Evolutionary conservation across 2,113 vertebrate genomes (phyloP).

Genomic region (Python bivittatus): DNA sequence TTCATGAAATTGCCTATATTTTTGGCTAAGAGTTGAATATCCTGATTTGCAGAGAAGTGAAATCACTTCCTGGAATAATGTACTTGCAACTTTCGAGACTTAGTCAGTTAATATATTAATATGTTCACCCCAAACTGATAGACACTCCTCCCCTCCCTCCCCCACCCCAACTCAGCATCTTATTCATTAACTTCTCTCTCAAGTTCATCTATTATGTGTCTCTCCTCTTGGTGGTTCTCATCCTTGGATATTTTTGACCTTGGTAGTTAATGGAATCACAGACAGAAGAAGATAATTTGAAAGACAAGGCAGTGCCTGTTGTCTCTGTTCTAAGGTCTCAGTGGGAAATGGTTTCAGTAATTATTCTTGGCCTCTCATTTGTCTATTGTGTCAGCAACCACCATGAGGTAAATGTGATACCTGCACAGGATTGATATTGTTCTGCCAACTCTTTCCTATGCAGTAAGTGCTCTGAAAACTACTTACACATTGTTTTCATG

Average conservation of each 20-base stretch:
- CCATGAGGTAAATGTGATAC: constrained; percentile 27
- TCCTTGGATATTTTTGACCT: not conserved
- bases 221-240: not conserved
- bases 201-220: constrained; percentile 3
- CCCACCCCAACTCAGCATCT: not conserved
- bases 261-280: constrained; percentile 11
- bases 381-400: constrained; percentile 21
- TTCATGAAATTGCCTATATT: not conserved
- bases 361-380: constrained; percentile 33
- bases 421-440: constrained; percentile 19
- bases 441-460: constrained; percentile 15
- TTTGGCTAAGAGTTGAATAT: not conserved
- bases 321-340: constrained; percentile 12
- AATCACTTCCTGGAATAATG: not conserved
- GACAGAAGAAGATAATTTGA: constrained; percentile 11
- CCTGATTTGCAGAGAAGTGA: not conserved
- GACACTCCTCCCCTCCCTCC: not conserved
- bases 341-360: constrained; percentile 29
- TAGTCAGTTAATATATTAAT: not conserved
- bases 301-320: not conserved
- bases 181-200: not conserved
- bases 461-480: not conserved
- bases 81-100: not conserved
- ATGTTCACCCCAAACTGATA: constrained; percentile 5
- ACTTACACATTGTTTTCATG: not conserved